These are phyloP conservation scores for Dexiosoma caninum DNA, from an alignment of 2,888 invertebrate species.

Conservation along the genomic window DNA sequence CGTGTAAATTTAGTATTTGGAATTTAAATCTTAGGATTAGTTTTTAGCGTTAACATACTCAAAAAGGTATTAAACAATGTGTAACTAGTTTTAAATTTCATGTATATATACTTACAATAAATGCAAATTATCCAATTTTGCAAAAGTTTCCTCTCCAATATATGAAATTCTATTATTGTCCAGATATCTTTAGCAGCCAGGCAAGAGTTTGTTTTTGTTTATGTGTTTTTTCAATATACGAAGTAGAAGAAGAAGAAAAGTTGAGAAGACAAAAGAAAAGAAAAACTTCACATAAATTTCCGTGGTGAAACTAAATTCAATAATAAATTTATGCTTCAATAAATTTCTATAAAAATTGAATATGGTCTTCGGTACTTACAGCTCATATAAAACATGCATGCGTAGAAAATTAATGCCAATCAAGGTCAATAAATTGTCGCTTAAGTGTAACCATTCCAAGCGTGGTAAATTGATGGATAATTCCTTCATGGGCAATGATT, in stretches of 20 bases:
- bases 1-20: too few relatives aligned
- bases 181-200: constrained; percentile 74
- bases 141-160: constrained; percentile 78
- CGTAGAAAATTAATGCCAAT: constrained; percentile 78
- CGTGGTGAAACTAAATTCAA: background rate
- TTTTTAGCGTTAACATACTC: too few relatives aligned
- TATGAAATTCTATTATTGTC: constrained; percentile 78
- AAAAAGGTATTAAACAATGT: too few relatives aligned
- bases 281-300: constrained; percentile 9
- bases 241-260: too few relatives aligned
- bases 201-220: background rate
- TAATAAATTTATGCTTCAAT: constrained; percentile 52
- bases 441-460: constrained; percentile 78
- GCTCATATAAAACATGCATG: constrained; percentile 77
- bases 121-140: constrained; percentile 77
- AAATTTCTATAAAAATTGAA: constrained; percentile 46
- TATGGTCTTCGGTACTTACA: constrained; percentile 77
- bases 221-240: background rate
- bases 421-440: constrained; percentile 78
- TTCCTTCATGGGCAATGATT: constrained; percentile 76
- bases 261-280: background rate
- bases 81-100: too few relatives aligned
- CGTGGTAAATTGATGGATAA: constrained; percentile 76
- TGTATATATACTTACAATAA: constrained; percentile 80
- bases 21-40: too few relatives aligned